A percentile compares a stretch with the other conserved stretches of the same genome.
These are phyloP conservation scores for Melanerpes formicivorus DNA, from an alignment of 2,113 vertebrate species.

Conservation along the genomic window DNA sequence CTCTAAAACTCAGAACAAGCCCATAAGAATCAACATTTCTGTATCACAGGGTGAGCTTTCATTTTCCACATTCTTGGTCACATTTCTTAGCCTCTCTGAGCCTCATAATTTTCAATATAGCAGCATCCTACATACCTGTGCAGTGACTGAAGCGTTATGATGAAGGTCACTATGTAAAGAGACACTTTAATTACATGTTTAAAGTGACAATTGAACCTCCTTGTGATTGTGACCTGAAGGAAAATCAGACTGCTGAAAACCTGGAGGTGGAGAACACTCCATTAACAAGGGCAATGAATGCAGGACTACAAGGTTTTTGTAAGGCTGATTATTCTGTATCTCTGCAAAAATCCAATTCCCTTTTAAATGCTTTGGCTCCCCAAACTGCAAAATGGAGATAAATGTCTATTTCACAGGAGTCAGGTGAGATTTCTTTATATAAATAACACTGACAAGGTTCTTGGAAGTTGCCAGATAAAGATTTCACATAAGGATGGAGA, in stretches of 20 bases:
- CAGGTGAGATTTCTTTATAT: neutral
- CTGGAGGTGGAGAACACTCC: neutral
- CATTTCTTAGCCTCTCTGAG: neutral
- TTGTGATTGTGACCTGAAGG: neutral
- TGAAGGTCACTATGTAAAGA: neutral
- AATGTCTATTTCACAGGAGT: neutral
- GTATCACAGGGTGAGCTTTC: neutral
- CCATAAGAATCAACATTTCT: neutral
- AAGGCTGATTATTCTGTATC: neutral
- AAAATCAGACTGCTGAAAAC: neutral
- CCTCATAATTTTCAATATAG: neutral
- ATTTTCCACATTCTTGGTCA: neutral
- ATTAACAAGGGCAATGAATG: neutral
- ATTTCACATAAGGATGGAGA: neutral
- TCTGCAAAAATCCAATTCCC: neutral
- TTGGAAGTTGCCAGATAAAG: conserved; percentile 1
- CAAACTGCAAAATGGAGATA: neutral
- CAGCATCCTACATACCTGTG: neutral
- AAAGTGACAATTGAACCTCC: neutral
- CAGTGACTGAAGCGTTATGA: neutral
- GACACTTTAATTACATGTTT: neutral
- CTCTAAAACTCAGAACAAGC: neutral
- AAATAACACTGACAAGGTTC: neutral
- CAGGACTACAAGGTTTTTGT: neutral
- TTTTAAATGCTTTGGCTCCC: neutral